Evolutionary conservation across 2,797 vertebrate genomes (phyloP), one percentile per base, ranked within the genome.

Genomic region (Nannoperca obscura): DNA sequence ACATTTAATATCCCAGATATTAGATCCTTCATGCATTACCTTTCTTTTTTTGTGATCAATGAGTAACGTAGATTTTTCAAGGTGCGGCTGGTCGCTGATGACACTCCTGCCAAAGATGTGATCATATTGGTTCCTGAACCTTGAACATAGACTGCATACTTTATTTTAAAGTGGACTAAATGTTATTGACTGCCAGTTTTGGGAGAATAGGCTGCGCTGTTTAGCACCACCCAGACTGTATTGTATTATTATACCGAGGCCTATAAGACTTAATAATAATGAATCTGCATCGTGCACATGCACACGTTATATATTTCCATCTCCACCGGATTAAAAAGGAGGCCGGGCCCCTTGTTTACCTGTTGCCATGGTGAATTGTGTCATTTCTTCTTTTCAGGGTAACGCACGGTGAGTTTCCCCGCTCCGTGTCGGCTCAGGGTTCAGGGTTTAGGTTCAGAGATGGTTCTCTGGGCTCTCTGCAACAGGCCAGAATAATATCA

Each of bases 31-130:
- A 38, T 27, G 7, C 47, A 20, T 40, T 68, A 40, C 14, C 20
- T n/a, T 2, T 20, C 14, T 38, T 54, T 36, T 44, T 27, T 5
- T 40, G 17, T 3, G 4, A 68, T 80, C 72, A 59, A 46, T 80
- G 57, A 30, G 5, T 34, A 59, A 70, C 76, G 50, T 67, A 71
- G 61, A 19, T 50, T 32, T 66, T 52, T 68, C n/a, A 72, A 64
- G 61, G 22, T 71, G 65, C 44, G 60, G 38, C 60, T 58, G 42
- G 38, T 64, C 1, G 42, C 54, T 61, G 61, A 71, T 78, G 59
- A 34, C 60, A 32, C 10, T 81, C 6, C 12, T 55, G 32, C 71
- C 67, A 47, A 42, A 49, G 10, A 27, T 57, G 3, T 34, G 1
- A 52, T 17, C 30, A 52, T 72, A 57, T 32, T 80, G 60, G 49